A percentile compares a stretch with the other conserved stretches of the same genome.
Evolutionary conservation across 2,797 vertebrate genomes (phyloP).

Genomic region (Pseudochirops cupreus): DNA sequence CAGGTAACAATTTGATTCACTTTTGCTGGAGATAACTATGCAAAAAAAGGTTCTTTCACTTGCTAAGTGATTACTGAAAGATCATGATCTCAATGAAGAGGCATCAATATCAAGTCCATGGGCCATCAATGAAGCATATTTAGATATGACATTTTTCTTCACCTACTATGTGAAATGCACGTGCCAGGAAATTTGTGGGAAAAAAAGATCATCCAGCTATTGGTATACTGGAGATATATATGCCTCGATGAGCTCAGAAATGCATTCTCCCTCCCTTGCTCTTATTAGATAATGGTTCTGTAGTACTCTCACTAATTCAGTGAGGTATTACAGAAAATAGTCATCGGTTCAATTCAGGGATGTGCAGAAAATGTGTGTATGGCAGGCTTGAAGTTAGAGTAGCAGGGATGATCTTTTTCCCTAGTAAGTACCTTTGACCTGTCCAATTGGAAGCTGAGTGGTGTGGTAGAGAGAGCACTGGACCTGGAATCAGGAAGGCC

Average conservation of each 20-base stretch:
- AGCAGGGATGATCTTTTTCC: background rate
- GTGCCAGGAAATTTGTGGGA: background rate
- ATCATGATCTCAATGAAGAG: background rate
- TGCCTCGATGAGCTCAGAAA: background rate
- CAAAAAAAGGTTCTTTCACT: background rate
- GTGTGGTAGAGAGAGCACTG: background rate
- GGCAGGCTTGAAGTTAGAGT: background rate
- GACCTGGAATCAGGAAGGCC: background rate
- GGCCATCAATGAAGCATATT: background rate
- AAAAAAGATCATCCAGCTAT: background rate
- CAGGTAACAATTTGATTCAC: background rate
- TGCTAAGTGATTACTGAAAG: background rate
- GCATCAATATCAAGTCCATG: background rate
- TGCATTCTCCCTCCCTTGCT: background rate
- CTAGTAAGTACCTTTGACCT: background rate
- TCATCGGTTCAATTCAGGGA: background rate
- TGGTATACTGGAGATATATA: background rate
- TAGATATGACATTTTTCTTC: background rate
- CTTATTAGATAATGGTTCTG: background rate
- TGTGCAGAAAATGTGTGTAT: background rate
- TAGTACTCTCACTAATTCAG: background rate
- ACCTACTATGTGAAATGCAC: background rate
- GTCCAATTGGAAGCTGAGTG: background rate
- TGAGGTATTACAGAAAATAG: background rate
- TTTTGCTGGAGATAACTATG: background rate